Conservation (phyloP, 1,140 invertebrate species). For the Rhagoletis pomonella region DNA sequence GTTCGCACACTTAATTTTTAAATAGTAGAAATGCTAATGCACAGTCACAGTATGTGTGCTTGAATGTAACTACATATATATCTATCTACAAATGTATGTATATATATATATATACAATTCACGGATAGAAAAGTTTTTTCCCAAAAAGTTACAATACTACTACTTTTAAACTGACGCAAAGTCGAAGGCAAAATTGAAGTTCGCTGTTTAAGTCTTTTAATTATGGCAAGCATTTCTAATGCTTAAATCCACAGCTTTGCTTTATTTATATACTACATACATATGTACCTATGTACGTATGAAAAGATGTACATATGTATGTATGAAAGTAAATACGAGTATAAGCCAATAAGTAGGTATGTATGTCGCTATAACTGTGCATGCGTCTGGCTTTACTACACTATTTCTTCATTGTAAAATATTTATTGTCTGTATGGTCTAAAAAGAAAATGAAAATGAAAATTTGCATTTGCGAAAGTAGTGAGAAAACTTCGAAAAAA, state of each 20-base stretch:
- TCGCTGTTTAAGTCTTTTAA: slow-evolving; percentile 43
- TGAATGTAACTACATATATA: background rate
- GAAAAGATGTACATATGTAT: background rate
- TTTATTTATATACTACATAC: background rate
- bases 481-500: slow-evolving; percentile 43
- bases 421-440: background rate
- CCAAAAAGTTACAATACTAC: background rate
- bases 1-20: too few relatives aligned
- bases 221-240: background rate
- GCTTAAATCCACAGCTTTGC: background rate
- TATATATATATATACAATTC: background rate
- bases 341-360: background rate
- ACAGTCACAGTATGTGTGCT: background rate
- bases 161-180: background rate
- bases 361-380: background rate
- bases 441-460: slow-evolving; percentile 11
- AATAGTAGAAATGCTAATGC: background rate
- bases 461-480: slow-evolving; percentile 47
- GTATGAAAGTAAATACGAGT: background rate
- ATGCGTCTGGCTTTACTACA: background rate
- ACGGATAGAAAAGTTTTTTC: background rate
- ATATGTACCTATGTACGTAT: background rate
- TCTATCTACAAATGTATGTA: background rate
- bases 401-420: background rate
- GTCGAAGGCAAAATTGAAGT: background rate